Evolutionary conservation across 2,113 vertebrate genomes (phyloP).

Genomic region (Gobio gobio): DNA sequence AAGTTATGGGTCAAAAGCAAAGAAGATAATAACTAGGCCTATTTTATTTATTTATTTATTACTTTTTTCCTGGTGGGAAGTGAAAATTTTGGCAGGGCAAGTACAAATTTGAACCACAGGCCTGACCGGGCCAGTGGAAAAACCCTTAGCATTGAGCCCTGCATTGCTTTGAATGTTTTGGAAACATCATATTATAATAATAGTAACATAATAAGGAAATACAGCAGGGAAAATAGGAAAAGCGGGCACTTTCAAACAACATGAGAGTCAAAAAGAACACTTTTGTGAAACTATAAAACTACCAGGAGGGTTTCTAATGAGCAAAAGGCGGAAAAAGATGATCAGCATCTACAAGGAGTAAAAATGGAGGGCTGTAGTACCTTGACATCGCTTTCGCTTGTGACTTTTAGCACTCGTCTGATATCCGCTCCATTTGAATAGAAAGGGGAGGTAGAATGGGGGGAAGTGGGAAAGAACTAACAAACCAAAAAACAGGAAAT

Average conservation of each 20-base stretch:
- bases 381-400: conserved; percentile 97
- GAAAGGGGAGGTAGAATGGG: conserved; percentile 97
- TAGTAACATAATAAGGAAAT: neutral
- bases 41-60: no score
- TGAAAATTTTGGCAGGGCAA: no score
- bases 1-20: no score
- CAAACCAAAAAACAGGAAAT: conserved; percentile 91
- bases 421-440: conserved; percentile 99
- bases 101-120: no score
- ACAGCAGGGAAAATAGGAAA: neutral
- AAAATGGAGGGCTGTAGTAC: conserved; percentile 85
- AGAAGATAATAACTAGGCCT: no score
- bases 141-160: no score
- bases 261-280: neutral
- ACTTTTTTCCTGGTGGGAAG: no score
- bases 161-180: neutral
- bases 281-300: neutral
- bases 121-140: no score
- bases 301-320: conserved; percentile 11
- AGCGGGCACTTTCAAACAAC: neutral
- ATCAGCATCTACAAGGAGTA: conserved; percentile 44
- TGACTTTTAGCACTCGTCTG: conserved; percentile 93
- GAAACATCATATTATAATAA: neutral
- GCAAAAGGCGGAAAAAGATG: conserved; percentile 11
- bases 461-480: conserved; percentile 97